Evolutionary conservation across 2,888 invertebrate species (phyloP).

Genomic region (Rhagonycha fulva): DNA sequence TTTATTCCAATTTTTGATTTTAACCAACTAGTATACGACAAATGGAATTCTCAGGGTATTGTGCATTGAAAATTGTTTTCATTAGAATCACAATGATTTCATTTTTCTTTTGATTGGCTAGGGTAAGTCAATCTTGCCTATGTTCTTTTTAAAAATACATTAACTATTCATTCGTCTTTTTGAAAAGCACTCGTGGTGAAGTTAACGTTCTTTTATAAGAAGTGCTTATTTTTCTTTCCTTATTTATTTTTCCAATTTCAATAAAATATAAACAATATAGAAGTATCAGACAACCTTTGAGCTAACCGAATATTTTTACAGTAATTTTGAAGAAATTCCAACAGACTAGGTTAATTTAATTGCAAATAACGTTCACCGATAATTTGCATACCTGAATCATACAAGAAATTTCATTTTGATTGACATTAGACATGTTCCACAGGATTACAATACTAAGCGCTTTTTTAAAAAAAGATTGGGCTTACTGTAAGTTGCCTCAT

Average conservation of each 20-base stretch:
- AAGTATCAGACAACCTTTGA: not conserved
- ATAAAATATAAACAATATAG: not conserved
- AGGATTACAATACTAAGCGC: not conserved
- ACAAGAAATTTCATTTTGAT: not conserved
- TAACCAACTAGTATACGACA: too few relatives aligned
- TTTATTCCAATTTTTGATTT: not conserved
- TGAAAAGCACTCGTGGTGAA: not conserved
- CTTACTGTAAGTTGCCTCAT: not conserved
- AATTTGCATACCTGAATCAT: not conserved
- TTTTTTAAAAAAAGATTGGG: not conserved
- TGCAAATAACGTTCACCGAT: not conserved
- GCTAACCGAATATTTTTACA: not conserved
- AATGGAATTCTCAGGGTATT: not conserved
- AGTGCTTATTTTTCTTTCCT: not conserved
- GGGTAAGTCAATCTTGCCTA: not conserved
- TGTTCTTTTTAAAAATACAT: not conserved
- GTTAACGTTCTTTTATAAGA: not conserved
- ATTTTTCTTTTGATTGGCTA: not conserved
- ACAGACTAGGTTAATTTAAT: not conserved
- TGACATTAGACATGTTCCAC: not conserved
- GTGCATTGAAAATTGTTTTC: not conserved
- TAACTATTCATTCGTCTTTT: not conserved
- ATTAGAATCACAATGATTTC: not conserved
- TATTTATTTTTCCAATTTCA: not conserved
- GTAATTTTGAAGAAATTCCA: not conserved